Percentiles rank a stretch among this genome's conserved stretches.
phyloP scores from a whole-genome alignment of 2,113 vertebrate genomes.

The Sinocyclocheilus maitianheensis region DNA sequence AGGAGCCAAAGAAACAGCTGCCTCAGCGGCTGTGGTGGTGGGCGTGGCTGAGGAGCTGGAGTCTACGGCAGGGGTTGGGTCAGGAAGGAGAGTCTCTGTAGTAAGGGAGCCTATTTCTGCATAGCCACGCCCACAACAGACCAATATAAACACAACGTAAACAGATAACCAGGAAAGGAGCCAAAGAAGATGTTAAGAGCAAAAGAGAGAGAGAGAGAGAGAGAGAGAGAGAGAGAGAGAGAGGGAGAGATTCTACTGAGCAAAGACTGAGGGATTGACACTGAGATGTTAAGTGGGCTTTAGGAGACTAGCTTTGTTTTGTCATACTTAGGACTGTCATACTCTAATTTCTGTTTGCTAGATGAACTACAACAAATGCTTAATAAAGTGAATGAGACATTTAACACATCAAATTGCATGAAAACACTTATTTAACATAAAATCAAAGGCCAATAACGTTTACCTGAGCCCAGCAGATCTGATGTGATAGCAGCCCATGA shows the following conservation, averaged over 20 bases:
- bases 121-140: slow-evolving; percentile 55
- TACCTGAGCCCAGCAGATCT: slow-evolving; percentile 80
- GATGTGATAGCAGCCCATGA: slow-evolving; percentile 21
- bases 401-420: background rate
- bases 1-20: slow-evolving; percentile 75
- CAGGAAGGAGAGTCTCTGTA: slow-evolving; percentile 75
- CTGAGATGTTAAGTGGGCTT: background rate
- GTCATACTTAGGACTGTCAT: background rate
- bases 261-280: slow-evolving; percentile 24
- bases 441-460: slow-evolving; percentile 35
- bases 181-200: slow-evolving; percentile 52
- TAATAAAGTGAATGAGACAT: slow-evolving; percentile 19
- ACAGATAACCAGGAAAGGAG: slow-evolving; percentile 44
- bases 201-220: slow-evolving; percentile 44
- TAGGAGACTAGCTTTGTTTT: background rate
- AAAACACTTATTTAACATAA: slow-evolving; percentile 17
- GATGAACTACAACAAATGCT: background rate
- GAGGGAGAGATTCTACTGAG: slow-evolving; percentile 41
- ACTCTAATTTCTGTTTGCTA: background rate
- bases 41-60: slow-evolving; percentile 73
- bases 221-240: slow-evolving; percentile 46
- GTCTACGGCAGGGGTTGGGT: slow-evolving; percentile 76
- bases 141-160: slow-evolving; percentile 63
- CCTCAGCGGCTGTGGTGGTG: slow-evolving; percentile 73
- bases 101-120: slow-evolving; percentile 73